Evolutionary conservation across 2,113 vertebrate species (phyloP).

Genomic region (Heloderma charlesbogerti): DNA sequence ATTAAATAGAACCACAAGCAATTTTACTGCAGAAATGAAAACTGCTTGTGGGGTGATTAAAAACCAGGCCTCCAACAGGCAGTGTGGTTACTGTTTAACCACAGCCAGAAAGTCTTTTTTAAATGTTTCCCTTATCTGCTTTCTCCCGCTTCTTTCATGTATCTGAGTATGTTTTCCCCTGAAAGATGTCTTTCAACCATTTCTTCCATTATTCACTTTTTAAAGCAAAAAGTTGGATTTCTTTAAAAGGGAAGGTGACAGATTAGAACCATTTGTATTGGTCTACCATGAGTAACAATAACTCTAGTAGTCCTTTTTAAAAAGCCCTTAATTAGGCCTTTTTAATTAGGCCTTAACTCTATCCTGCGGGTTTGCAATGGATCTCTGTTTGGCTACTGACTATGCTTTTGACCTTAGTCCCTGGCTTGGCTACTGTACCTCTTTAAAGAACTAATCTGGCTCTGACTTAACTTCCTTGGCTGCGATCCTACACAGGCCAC

Average conservation of each 20-base stretch:
- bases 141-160: conserved; percentile 62
- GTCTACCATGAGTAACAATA: background rate
- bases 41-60: conserved; percentile 88
- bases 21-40: conserved; percentile 88
- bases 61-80: conserved; percentile 86
- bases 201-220: conserved; percentile 41
- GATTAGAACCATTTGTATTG: background rate
- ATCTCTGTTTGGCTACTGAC: background rate
- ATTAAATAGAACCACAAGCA: conserved; percentile 86
- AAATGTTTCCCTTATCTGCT: conserved; percentile 67
- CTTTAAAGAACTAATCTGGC: background rate
- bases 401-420: background rate
- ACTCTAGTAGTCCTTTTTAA: background rate
- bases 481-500: background rate
- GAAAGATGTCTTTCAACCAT: conserved; percentile 11
- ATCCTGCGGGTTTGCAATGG: background rate
- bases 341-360: background rate
- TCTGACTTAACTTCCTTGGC: background rate
- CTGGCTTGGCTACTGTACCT: background rate
- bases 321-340: background rate
- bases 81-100: conserved; percentile 86
- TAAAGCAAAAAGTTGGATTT: conserved; percentile 55
- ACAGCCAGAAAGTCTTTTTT: conserved; percentile 82
- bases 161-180: conserved; percentile 37
- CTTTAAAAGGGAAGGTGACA: background rate